phyloP scores from a whole-genome alignment of 2,888 invertebrate species.

The Sesia bembeciformis region DNA sequence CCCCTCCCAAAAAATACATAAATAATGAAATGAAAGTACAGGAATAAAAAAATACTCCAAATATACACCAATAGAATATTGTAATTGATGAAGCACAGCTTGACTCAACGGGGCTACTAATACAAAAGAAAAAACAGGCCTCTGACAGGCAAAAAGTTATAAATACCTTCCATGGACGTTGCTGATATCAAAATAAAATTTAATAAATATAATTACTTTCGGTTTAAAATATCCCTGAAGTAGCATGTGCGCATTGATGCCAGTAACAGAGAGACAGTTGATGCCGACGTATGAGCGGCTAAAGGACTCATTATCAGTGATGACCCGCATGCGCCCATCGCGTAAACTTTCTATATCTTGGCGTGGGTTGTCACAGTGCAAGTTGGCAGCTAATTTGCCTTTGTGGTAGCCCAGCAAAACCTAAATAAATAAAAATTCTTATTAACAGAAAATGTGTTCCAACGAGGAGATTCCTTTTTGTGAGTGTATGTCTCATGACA shows the following conservation, averaged over 20 bases:
- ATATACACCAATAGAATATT: too few relatives aligned
- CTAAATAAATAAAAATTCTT: constrained; percentile 22
- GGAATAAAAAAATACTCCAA: too few relatives aligned
- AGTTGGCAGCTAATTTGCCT: constrained; percentile 80
- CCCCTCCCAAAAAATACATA: too few relatives aligned
- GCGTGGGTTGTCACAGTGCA: constrained; percentile 77
- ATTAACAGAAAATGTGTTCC: too few relatives aligned
- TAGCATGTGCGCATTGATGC: constrained; percentile 42
- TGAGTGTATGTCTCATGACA: neutral
- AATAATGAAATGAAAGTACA: too few relatives aligned
- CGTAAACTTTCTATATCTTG: constrained; percentile 61
- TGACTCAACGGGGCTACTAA: too few relatives aligned
- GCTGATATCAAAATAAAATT: too few relatives aligned
- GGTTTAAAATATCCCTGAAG: constrained; percentile 40
- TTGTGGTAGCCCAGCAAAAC: constrained; percentile 78
- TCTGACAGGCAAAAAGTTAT: too few relatives aligned
- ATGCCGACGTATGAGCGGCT: constrained; percentile 57
- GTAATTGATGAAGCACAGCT: too few relatives aligned
- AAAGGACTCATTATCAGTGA: constrained; percentile 72
- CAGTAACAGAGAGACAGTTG: constrained; percentile 43
- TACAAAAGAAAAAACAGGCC: too few relatives aligned
- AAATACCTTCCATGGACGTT: too few relatives aligned
- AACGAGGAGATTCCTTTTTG: neutral
- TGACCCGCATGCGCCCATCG: constrained; percentile 70
- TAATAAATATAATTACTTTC: constrained; percentile 26